Evolutionary conservation across 30 jellyfish, hydroid and myxozoan genomes (phyloP).

Genomic region (Calvadosia cruxmelitensis): DNA sequence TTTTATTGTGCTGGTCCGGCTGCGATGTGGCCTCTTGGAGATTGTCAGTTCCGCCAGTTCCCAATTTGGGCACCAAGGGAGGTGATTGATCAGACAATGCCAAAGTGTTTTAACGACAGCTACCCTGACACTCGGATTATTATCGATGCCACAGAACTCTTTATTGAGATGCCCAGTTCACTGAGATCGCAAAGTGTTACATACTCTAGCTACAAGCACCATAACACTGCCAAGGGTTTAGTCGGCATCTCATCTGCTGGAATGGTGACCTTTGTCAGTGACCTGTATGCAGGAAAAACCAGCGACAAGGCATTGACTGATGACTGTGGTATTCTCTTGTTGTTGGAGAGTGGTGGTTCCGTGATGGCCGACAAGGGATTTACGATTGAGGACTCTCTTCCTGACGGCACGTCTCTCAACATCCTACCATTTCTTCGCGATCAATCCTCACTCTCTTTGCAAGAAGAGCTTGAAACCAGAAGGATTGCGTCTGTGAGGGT

Average conservation of each 20-base stretch:
- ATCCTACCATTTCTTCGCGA: conserved; percentile 42
- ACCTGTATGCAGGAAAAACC: conserved; percentile 34
- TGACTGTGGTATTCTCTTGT: conserved; percentile 1
- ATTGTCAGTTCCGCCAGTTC: conserved; percentile 6
- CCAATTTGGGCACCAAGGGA: conserved; percentile 21
- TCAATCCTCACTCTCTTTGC: conserved; percentile 1
- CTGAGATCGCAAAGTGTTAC: conserved; percentile 20
- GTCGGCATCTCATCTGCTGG: conserved; percentile 18
- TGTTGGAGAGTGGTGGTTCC: conserved; percentile 30
- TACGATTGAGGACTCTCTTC: conserved; percentile 19
- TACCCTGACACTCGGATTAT: conserved; percentile 14
- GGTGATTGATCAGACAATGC: conserved; percentile 31
- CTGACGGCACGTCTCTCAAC: conserved; percentile 17
- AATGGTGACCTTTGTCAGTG: conserved; percentile 10
- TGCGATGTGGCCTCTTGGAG: conserved; percentile 31
- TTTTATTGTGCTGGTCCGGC: too few relatives aligned
- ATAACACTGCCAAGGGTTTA: conserved; percentile 20
- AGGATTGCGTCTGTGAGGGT: conserved; percentile 39
- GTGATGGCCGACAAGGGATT: conserved; percentile 64
- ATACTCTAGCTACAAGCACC: conserved; percentile 19
- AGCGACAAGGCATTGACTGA: too few relatives aligned
- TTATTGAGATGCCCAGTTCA: conserved; percentile 22
- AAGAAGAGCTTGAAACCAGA: conserved; percentile 34
- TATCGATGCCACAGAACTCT: conserved; percentile 5
- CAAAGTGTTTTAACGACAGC: conserved; percentile 20